Conservation (phyloP, 2,888 invertebrate genomes). For the Siphonodentalium dalli region DNA sequence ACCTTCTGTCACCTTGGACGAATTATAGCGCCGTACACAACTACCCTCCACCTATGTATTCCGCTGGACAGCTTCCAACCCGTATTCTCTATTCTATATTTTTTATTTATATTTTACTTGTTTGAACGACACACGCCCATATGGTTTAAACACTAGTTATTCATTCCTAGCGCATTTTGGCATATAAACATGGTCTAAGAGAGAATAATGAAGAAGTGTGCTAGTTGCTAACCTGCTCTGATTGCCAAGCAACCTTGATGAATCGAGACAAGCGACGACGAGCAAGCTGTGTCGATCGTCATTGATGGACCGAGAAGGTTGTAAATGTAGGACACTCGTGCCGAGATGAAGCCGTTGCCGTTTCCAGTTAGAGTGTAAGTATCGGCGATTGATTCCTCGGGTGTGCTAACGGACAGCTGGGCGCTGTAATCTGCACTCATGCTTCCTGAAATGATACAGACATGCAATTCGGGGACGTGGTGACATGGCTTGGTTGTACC, state of each 20-base stretch:
- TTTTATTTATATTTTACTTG: too few species aligned
- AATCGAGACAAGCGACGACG: constrained; percentile 35
- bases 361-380: constrained; percentile 27
- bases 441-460: constrained; percentile 1
- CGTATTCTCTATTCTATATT: too few species aligned
- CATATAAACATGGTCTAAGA: too few species aligned
- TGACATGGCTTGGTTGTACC: too few species aligned
- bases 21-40: too few species aligned
- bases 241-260: constrained; percentile 45
- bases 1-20: too few species aligned
- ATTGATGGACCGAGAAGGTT: constrained; percentile 30
- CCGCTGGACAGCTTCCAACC: too few species aligned
- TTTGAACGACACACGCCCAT: too few species aligned
- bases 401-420: neutral
- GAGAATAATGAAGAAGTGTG: neutral
- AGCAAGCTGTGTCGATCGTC: constrained; percentile 37
- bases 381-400: neutral
- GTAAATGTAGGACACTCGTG: constrained; percentile 31
- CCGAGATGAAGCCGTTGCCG: constrained; percentile 22
- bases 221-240: constrained; percentile 22
- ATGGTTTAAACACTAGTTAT: too few species aligned
- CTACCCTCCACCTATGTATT: too few species aligned
- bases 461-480: too few species aligned
- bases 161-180: too few species aligned
- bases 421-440: constrained; percentile 18